phyloP scores from a whole-genome alignment of 2,888 invertebrate species.

The Rhogogaster chlorosoma region DNA sequence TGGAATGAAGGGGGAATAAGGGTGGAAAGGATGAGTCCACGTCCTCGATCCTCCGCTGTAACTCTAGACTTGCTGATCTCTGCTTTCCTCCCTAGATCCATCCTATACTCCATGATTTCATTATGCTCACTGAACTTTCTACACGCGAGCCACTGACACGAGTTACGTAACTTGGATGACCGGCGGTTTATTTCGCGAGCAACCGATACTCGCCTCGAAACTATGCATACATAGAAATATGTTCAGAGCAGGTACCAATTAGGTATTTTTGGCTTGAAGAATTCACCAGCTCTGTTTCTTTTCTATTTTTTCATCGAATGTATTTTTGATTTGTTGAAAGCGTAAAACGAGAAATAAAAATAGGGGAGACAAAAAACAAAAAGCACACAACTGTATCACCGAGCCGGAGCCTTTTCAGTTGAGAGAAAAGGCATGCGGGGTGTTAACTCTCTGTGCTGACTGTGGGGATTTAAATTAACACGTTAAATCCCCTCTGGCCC shows the following conservation, averaged over 20 bases:
- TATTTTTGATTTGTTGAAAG: not conserved
- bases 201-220: not conserved
- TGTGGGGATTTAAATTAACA: slow-evolving; percentile 16
- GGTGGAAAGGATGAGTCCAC: slow-evolving; percentile 29
- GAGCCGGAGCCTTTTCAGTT: not conserved
- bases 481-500: slow-evolving; percentile 6
- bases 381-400: not conserved
- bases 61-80: slow-evolving; percentile 34
- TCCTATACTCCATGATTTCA: not conserved
- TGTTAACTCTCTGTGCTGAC: not conserved
- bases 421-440: not conserved
- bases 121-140: not conserved
- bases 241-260: not conserved
- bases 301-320: not conserved
- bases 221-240: not conserved
- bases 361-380: not conserved
- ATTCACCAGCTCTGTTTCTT: not conserved
- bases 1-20: slow-evolving; percentile 32
- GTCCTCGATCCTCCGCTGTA: not conserved
- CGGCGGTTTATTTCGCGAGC: not conserved
- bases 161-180: not conserved
- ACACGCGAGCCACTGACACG: not conserved
- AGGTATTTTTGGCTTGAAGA: not conserved
- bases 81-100: slow-evolving; percentile 9
- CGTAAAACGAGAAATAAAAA: not conserved